Conservation (phyloP, 2,888 invertebrate genomes). For the Amphipyra tragopoginis region DNA sequence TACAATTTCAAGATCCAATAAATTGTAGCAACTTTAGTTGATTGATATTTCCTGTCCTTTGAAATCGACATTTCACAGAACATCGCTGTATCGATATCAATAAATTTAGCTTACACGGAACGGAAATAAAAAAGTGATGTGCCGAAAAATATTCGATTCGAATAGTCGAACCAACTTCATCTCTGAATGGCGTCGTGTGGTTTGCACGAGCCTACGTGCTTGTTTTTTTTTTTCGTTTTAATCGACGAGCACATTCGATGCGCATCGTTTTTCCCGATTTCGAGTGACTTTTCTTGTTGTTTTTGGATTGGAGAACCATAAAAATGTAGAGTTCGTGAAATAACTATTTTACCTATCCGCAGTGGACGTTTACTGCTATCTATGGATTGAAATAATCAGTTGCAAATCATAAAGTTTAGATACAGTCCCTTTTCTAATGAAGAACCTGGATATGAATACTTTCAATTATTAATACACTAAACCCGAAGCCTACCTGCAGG, state of each 20-base stretch:
- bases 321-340: neutral
- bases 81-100: too few species aligned
- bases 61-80: too few species aligned
- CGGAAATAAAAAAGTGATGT: too few species aligned
- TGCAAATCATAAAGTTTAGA: too few species aligned
- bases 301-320: conserved; percentile 11
- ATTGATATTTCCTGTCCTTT: too few species aligned
- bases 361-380: neutral
- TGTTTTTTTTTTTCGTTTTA: conserved; percentile 50
- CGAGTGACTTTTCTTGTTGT: conserved; percentile 24
- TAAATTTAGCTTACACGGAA: too few species aligned
- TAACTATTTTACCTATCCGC: too few species aligned
- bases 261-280: conserved; percentile 18
- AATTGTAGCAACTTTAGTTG: too few species aligned
- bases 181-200: conserved; percentile 28
- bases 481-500: conserved; percentile 17
- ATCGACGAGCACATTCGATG: conserved; percentile 35
- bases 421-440: too few species aligned
- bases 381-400: too few species aligned
- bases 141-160: conserved; percentile 38
- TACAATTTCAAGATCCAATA: too few species aligned
- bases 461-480: conserved; percentile 9
- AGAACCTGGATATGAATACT: conserved; percentile 1
- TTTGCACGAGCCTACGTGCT: conserved; percentile 36
- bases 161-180: conserved; percentile 44